phyloP scores from a whole-genome alignment of 2,888 invertebrate species.

The Drosophila lacicola region DNA sequence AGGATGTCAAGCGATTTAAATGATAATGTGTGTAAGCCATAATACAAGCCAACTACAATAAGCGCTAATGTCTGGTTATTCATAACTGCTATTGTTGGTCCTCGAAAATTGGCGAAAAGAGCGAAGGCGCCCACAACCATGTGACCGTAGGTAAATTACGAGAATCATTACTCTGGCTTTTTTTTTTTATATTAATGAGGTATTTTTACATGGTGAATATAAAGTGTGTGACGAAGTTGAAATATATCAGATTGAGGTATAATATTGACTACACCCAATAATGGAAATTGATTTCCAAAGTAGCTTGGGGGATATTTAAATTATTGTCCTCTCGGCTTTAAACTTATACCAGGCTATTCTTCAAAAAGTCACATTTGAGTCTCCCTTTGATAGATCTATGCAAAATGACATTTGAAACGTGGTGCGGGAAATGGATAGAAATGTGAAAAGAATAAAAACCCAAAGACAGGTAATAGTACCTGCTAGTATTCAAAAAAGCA shows the following conservation, averaged over 20 bases:
- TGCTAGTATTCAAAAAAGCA: too few relatives aligned
- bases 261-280: too few relatives aligned
- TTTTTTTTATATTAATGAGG: not conserved
- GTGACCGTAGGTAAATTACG: conserved; percentile 1
- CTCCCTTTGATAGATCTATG: not conserved
- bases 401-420: not conserved
- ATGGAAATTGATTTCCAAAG: too few relatives aligned
- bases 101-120: conserved; percentile 14
- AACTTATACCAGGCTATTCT: too few relatives aligned
- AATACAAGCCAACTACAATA: conserved; percentile 30
- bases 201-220: too few relatives aligned
- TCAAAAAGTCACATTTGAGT: not conserved
- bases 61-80: conserved; percentile 47
- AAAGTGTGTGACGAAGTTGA: too few relatives aligned
- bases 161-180: not conserved
- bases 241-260: too few relatives aligned
- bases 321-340: too few relatives aligned
- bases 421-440: too few relatives aligned
- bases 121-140: conserved; percentile 1
- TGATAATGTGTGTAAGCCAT: conserved; percentile 41
- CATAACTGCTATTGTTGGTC: conserved; percentile 41
- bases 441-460: too few relatives aligned
- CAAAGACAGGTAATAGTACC: too few relatives aligned
- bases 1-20: conserved; percentile 60
- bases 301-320: too few relatives aligned